Evolutionary conservation across 2,888 invertebrate species (phyloP), one percentile per base, ranked within the genome.

Genomic region (Endomychus coccineus): DNA sequence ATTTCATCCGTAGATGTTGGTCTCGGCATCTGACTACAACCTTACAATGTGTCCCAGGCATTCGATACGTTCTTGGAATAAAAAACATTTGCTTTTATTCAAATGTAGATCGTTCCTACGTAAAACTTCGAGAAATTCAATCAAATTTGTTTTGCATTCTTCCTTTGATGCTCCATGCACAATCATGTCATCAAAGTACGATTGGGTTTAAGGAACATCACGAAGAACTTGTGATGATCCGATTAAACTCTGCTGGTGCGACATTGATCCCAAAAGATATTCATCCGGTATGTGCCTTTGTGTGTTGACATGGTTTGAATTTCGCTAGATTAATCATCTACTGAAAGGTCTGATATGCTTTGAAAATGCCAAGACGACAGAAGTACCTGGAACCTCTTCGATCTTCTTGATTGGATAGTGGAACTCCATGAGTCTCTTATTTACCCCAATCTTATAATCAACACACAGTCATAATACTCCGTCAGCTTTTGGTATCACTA

Each of bases 171-270:
- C 6, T 7, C 21, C 21, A 19, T 7, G 21, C 6, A n/a, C 21
- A 19, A 19, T 19, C 6, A 19, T 19, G 21, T 19, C 21, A 19
- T 19, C 21, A 19, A 19, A 19, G n/a, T 19, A 19, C n/a, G 21
- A 6, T 6, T 7, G 6, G 21, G n/a, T 19, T 19, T n/a, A 6
- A 19, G 21, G 21, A 19, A 19, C 6, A n/a, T 19, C n/a, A n/a
- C 6, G 6, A 7, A 19, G 21, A n/a, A 19, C n/a, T n/a, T 19
- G 21, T n/a, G 6, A 19, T 7, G 21, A 19, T 19, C n/a, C 21
- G 21, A 19, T 19, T 6, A n/a, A 19, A 19, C n/a, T 19, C 21
- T 7, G 6, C n/a, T 19, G 21, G 21, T 6, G 21, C 21, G n/a
- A n/a, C 6, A 7, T 19, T 19, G 21, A 19, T 19, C 6, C 21